Base-by-base conservation (phyloP, 2,888 invertebrate species). In the Acrobasis consociella region DNA sequence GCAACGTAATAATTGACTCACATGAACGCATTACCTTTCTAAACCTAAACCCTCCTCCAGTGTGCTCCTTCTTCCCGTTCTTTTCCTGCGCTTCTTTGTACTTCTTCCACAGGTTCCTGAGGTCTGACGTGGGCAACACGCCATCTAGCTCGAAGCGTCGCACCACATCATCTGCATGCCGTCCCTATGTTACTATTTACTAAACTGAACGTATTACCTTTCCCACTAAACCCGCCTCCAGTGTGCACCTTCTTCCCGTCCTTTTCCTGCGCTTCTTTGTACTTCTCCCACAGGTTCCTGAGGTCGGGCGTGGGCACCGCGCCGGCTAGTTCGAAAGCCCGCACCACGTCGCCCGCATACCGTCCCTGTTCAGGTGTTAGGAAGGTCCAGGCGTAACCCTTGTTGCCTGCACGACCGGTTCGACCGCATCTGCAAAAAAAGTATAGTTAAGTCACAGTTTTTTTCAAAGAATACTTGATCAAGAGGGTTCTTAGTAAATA, bases 381-480 rank as follows among this genome's bases (percentile, higher is more conserved):
- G 85, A 99, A 99, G 0, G 99, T 99, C 93, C 97, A 99, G 0
- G 99, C 99, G 86, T 94, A 97, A 7, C 99, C 99, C 83, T 98
- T 98, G 85, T 99, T 99, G 0, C 99, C 99, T 0, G 97, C 97
- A 17, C 97, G 94, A 0, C 97, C 97, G 0, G 97, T 97, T 64
- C 97, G 94, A 0, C 97, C 99, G 87, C 98, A 99, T 81, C 99
- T 95, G 68, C 9, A 11, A 15, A n/a, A 22, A 46, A 58, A 46
- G 1, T 22, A 22, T n/a, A n/a, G n/a, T n/a, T n/a, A n/a, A n/a
- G n/a, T n/a, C n/a, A n/a, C n/a, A n/a, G n/a, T n/a, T n/a, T n/a
- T n/a, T n/a, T n/a, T n/a, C n/a, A n/a, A n/a, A n/a, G n/a, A n/a
- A n/a, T 22, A 22, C 22, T 22, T 22, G 22, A 22, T 22, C 22